A percentile compares a stretch with the other conserved stretches of the same genome.
These are phyloP conservation scores for Oryzias dopingdopingensis DNA, from an alignment of 2,797 vertebrate genomes.

Conservation along the genomic window DNA sequence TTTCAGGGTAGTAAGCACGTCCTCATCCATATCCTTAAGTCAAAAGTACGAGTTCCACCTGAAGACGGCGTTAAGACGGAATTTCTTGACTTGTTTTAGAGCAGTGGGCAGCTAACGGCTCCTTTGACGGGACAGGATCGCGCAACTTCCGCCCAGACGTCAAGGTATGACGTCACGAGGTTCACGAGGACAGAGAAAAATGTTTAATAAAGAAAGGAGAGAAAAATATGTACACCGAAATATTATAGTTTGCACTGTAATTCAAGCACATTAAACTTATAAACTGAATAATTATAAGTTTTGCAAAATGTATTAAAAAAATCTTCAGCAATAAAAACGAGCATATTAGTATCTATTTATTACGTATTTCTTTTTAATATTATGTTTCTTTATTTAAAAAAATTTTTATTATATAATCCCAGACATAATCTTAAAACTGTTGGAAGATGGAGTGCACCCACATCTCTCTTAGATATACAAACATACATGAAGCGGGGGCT, in stretches of 20 bases:
- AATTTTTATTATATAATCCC: too few relatives aligned
- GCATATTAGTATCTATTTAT: too few relatives aligned
- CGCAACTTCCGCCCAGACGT: slow-evolving; percentile 59
- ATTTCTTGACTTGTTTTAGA: slow-evolving; percentile 25
- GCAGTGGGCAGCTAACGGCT: slow-evolving; percentile 32
- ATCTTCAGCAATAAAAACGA: too few relatives aligned
- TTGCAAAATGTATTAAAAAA: too few relatives aligned
- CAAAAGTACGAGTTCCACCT: neutral
- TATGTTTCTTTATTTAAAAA: too few relatives aligned
- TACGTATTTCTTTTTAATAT: too few relatives aligned
- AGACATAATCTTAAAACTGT: too few relatives aligned
- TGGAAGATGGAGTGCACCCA: too few relatives aligned
- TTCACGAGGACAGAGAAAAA: neutral
- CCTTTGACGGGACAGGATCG: slow-evolving; percentile 33
- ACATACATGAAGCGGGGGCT: too few relatives aligned
- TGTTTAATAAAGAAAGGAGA: neutral
- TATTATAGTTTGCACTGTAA: neutral
- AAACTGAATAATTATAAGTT: too few relatives aligned
- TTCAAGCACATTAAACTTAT: too few relatives aligned
- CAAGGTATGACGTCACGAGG: slow-evolving; percentile 37
- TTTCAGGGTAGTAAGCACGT: slow-evolving; percentile 93
- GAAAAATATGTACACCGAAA: neutral
- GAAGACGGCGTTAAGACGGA: slow-evolving; percentile 1
- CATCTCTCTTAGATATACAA: too few relatives aligned
- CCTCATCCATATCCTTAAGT: slow-evolving; percentile 86